Conservation (phyloP, 2,113 vertebrate species). For the Turnix velox region DNA sequence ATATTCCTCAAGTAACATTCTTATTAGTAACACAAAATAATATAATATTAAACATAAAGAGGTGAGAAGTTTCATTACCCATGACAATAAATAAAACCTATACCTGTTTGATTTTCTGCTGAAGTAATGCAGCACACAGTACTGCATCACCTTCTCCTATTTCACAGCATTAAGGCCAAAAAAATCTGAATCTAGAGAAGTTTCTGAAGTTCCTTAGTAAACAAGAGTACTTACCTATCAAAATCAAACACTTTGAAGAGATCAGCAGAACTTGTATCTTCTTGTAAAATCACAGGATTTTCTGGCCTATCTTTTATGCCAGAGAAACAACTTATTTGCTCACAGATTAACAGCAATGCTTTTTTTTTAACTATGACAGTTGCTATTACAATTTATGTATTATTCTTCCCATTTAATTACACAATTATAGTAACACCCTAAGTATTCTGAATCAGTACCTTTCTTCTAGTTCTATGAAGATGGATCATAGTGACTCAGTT, state of each 20-base stretch:
- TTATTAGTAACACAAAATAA: not conserved
- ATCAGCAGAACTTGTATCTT: not conserved
- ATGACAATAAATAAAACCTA: not conserved
- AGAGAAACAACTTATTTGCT: not conserved
- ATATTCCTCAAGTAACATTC: not conserved
- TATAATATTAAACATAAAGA: not conserved
- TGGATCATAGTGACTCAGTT: not conserved
- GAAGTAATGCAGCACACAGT: not conserved
- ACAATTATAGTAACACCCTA: not conserved
- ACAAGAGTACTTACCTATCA: not conserved
- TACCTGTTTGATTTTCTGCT: not conserved
- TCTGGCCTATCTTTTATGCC: not conserved
- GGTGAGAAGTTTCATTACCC: not conserved
- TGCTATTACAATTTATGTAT: not conserved
- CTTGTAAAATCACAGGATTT: not conserved
- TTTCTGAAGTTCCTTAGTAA: not conserved
- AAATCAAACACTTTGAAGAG: not conserved
- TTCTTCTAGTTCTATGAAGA: not conserved
- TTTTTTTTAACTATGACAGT: not conserved
- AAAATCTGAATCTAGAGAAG: not conserved
- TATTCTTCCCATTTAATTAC: not conserved
- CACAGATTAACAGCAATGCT: not conserved
- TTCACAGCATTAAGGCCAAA: not conserved
- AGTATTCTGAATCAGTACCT: not conserved
- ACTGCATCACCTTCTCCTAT: not conserved